These are phyloP conservation scores for Polyodon spathula DNA, from an alignment of 2,113 vertebrate genomes.

Conservation along the genomic window DNA sequence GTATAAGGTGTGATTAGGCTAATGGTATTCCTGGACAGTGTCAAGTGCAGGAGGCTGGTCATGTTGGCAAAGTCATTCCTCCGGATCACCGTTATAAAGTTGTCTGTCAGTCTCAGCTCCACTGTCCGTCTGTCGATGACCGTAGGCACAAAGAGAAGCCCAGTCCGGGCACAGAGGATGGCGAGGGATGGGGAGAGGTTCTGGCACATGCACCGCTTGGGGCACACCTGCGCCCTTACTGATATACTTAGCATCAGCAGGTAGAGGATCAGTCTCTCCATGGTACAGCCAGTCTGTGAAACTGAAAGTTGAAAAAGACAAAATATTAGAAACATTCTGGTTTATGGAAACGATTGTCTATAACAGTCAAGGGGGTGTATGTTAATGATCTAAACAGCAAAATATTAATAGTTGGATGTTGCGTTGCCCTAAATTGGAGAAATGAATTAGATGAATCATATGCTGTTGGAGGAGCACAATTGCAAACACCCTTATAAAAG, in stretches of 20 bases:
- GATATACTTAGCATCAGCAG: constrained; percentile 60
- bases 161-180: constrained; percentile 86
- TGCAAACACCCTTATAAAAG: too few relatives aligned
- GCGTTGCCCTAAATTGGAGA: too few relatives aligned
- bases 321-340: not conserved
- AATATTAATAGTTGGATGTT: too few relatives aligned
- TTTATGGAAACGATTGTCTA: too few relatives aligned
- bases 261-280: constrained; percentile 67
- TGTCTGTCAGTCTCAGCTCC: constrained; percentile 83
- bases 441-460: too few relatives aligned
- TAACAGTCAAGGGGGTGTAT: too few relatives aligned
- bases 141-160: constrained; percentile 84
- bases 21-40: constrained; percentile 82
- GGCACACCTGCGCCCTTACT: constrained; percentile 67
- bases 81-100: constrained; percentile 80
- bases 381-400: too few relatives aligned
- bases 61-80: constrained; percentile 84
- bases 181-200: constrained; percentile 80
- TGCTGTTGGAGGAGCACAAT: too few relatives aligned
- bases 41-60: constrained; percentile 82
- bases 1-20: constrained; percentile 82
- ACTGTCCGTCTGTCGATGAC: constrained; percentile 81
- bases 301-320: constrained; percentile 36
- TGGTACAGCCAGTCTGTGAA: constrained; percentile 41
- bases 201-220: constrained; percentile 87